Base-by-base conservation (phyloP, 2,113 vertebrate species). In the Riparia riparia region DNA sequence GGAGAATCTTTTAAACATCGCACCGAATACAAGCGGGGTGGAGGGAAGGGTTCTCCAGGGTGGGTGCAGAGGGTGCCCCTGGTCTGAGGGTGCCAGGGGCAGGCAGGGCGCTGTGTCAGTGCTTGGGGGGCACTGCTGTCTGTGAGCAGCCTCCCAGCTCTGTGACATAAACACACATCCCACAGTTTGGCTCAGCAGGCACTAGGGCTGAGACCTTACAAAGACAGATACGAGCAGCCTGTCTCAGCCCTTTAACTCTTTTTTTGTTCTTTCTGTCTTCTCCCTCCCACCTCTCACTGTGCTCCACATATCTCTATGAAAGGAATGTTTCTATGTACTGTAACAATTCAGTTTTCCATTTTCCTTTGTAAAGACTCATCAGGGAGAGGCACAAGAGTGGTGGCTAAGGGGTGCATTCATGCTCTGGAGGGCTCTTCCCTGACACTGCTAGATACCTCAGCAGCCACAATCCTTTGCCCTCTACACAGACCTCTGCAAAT, bases 11-110 rank as follows among this genome's bases (percentile, higher is more conserved):
- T 81, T 65, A 28, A 90, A 81, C 14, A 41, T 15, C 1, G 0
- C 42, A 9, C 17, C 0, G 34, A 77, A 44, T 49, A 50, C 71
- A 17, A 21, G 31, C 10, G 34, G 7, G 26, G 42, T 10, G 39
- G 50, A 53, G 79, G 70, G 81, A 37, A 73, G 34, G 51, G 60
- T 5, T 66, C 47, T 49, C 19, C 18, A 1, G 37, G 34, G 45
- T 3, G 28, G n/a, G 14, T 66, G 29, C 26, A 2, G 0, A 1
- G 63, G 3, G n/a, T 12, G 10, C 14, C 7, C 16, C 17, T 18
- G 25, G 14, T 63, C 24, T 60, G 76, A 18, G 65, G 28, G 44
- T 15, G 50, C 42, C 24, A 39, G 53, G 19, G 66, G 26, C 58
- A 28, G 71, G 37, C 81, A 65, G 63, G 53, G 63, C 39, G 7